These are phyloP conservation scores for Alca torda DNA, from an alignment of 2,797 vertebrate genomes.

Conservation along the genomic window DNA sequence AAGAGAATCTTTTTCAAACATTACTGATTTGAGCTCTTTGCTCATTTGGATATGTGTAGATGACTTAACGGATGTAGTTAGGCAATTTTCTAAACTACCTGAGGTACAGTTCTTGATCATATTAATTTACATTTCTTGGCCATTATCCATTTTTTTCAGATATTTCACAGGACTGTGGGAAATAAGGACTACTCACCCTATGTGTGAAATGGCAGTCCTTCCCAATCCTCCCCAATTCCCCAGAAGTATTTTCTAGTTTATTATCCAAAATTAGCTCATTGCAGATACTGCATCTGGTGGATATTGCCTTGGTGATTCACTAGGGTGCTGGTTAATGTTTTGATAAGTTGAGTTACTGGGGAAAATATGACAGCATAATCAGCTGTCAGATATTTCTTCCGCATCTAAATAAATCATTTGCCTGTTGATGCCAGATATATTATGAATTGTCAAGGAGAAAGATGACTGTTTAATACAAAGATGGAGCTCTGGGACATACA, in stretches of 20 bases:
- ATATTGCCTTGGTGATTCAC: not conserved
- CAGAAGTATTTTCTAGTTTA: not conserved
- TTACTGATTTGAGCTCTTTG: not conserved
- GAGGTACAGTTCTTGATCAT: not conserved
- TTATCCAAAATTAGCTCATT: not conserved
- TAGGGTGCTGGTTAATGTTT: slow-evolving; percentile 5
- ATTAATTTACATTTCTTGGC: not conserved
- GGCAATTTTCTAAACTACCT: not conserved
- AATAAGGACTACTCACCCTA: not conserved
- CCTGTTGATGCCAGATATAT: not conserved
- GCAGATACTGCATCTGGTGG: not conserved
- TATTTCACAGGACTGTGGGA: not conserved
- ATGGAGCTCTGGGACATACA: not conserved
- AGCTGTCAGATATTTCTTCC: slow-evolving; percentile 29
- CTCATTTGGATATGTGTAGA: not conserved
- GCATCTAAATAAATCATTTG: not conserved
- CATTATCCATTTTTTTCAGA: not conserved
- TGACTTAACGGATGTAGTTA: not conserved
- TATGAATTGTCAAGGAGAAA: not conserved
- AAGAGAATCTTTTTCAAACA: not conserved
- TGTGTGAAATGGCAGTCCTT: not conserved
- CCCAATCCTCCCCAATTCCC: not conserved
- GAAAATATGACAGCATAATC: slow-evolving; percentile 21
- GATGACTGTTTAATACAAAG: not conserved
- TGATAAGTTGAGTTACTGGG: slow-evolving; percentile 10